Percentiles rank a stretch among this genome's conserved stretches.
Conservation (phyloP, 2,888 invertebrate species). For the Agapostemon virescens region DNA sequence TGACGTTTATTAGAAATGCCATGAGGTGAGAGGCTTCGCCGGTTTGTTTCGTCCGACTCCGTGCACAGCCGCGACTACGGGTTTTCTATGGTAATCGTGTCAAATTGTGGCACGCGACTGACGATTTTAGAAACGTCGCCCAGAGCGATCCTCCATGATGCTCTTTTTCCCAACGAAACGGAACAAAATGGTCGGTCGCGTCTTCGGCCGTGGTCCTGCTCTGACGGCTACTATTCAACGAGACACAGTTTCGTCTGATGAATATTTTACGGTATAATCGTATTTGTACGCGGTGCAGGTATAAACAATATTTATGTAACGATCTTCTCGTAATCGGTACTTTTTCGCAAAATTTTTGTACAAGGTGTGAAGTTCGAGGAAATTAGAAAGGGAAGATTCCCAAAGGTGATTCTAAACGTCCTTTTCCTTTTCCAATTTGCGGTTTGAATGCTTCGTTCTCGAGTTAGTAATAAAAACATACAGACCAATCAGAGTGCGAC, state of each 20-base stretch:
- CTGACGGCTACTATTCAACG: background rate
- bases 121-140: conserved; percentile 18
- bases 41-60: conserved; percentile 30
- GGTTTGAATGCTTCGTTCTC: too few relatives aligned
- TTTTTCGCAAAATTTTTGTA: too few relatives aligned
- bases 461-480: too few relatives aligned
- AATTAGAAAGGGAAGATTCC: too few relatives aligned
- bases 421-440: too few relatives aligned
- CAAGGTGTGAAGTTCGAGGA: too few relatives aligned
- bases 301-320: background rate
- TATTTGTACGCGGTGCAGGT: background rate
- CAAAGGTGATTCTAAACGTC: too few relatives aligned
- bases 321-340: background rate
- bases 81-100: conserved; percentile 32
- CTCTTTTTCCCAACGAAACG: background rate
- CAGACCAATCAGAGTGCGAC: too few relatives aligned
- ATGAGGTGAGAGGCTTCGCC: conserved; percentile 43
- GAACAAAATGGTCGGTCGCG: background rate
- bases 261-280: background rate
- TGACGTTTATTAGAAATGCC: conserved; percentile 60
- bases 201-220: background rate
- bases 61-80: conserved; percentile 4
- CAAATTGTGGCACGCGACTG: conserved; percentile 37
- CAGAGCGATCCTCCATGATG: background rate
- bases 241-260: background rate